phyloP scores from a whole-genome alignment of 2,113 vertebrate species.

The Oreotragus oreotragus region DNA sequence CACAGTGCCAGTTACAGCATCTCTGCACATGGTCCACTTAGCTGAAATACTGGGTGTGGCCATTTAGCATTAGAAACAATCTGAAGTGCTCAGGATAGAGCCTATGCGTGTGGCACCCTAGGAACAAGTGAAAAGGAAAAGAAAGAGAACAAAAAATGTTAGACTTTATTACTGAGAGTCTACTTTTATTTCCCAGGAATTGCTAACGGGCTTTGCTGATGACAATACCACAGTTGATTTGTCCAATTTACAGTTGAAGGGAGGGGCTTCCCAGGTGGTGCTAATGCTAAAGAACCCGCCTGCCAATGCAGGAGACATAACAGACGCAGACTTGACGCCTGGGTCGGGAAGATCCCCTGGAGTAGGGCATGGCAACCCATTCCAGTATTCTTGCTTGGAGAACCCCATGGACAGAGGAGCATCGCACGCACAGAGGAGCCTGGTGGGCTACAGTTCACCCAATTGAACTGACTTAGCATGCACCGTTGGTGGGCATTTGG shows the following conservation, averaged over 20 bases:
- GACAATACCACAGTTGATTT: not conserved
- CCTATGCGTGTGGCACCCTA: not conserved
- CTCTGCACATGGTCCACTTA: not conserved
- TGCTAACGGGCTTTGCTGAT: not conserved
- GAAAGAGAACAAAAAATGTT: not conserved
- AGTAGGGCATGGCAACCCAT: not conserved
- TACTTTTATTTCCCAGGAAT: not conserved
- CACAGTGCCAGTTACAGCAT: not conserved
- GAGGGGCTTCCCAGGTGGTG: not conserved
- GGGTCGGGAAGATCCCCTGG: not conserved
- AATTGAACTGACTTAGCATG: not conserved
- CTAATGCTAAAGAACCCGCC: not conserved
- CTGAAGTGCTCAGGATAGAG: not conserved
- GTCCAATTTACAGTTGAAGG: not conserved
- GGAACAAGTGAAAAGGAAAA: not conserved
- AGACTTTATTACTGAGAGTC: not conserved
- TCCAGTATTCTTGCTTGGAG: not conserved
- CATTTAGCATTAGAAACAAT: not conserved
- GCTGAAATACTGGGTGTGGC: not conserved
- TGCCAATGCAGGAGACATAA: no score
- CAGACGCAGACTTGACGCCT: not conserved
- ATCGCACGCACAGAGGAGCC: not conserved
- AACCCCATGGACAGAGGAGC: not conserved
- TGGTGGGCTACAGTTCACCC: not conserved
- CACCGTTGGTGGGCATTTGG: not conserved